phyloP scores from a whole-genome alignment of 2,888 invertebrate species.

The Tortrix viridana region DNA sequence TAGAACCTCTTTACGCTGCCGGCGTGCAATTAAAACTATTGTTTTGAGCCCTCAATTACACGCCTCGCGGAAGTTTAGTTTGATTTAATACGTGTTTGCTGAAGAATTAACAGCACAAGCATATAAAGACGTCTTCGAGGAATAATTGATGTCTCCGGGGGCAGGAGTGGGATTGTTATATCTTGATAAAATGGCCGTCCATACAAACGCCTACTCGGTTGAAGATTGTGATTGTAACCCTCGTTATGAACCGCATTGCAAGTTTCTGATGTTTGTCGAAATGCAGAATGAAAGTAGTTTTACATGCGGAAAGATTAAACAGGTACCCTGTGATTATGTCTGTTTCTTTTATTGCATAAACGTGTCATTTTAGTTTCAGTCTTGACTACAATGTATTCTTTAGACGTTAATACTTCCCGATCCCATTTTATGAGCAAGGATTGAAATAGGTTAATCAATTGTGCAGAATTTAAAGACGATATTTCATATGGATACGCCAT shows the following conservation, averaged over 20 bases:
- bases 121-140: constrained; percentile 19
- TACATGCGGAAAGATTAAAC: constrained; percentile 11
- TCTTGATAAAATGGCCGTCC: constrained; percentile 22
- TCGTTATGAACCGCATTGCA: constrained; percentile 15
- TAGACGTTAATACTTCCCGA: too few species aligned
- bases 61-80: not conserved
- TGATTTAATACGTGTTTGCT: constrained; percentile 5
- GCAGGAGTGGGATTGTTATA: constrained; percentile 23
- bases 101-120: constrained; percentile 11
- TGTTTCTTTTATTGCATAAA: constrained; percentile 6
- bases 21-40: constrained; percentile 27
- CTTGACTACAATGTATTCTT: too few species aligned
- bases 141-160: constrained; percentile 10
- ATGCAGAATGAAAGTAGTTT: constrained; percentile 26
- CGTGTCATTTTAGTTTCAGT: not conserved
- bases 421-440: too few species aligned
- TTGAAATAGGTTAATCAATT: too few species aligned
- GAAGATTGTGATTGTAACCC: constrained; percentile 15
- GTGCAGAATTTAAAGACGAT: too few species aligned
- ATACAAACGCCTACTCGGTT: constrained; percentile 23
- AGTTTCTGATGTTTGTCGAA: constrained; percentile 27
- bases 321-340: not conserved
- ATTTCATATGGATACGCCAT: too few species aligned
- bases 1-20: constrained; percentile 29
- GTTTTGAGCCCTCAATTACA: constrained; percentile 15